Conservation (phyloP, 1,140 invertebrate species). For the Saccostrea cuccullata region DNA sequence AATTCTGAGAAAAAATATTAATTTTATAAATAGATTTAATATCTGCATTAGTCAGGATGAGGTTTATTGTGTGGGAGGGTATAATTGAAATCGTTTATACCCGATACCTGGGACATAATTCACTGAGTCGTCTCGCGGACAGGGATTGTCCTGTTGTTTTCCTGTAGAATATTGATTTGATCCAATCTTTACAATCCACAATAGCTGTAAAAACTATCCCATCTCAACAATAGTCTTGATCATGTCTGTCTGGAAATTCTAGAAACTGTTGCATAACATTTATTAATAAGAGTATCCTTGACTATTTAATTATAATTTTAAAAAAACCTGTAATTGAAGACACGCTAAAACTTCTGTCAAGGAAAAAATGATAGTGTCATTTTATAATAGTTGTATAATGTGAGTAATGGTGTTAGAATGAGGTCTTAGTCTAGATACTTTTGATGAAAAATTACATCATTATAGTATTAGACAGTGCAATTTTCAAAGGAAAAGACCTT, state of each 20-base stretch:
- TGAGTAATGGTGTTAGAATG: too few relatives aligned
- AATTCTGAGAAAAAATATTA: too few relatives aligned
- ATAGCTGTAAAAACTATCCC: not conserved
- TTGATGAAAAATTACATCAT: too few relatives aligned
- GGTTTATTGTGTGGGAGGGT: not conserved
- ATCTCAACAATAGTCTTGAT: not conserved
- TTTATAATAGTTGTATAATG: too few relatives aligned
- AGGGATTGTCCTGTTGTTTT: not conserved
- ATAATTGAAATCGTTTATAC: not conserved
- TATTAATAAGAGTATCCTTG: not conserved
- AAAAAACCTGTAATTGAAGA: not conserved
- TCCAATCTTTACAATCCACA: not conserved
- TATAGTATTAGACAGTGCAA: too few relatives aligned
- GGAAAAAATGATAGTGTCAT: not conserved
- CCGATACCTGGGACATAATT: not conserved
- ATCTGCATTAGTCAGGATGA: not conserved
- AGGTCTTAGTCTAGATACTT: too few relatives aligned
- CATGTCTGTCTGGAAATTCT: not conserved
- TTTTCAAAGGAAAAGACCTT: too few relatives aligned
- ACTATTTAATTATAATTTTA: not conserved
- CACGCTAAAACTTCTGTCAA: not conserved
- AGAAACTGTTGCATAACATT: not conserved
- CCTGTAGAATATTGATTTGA: not conserved
- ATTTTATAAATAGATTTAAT: too few relatives aligned
- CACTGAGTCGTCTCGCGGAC: not conserved